A percentile compares a stretch with the other conserved stretches of the same genome.
These are phyloP conservation scores for Corella eumyota DNA, from an alignment of 23 tunicate species.

Conservation along the genomic window DNA sequence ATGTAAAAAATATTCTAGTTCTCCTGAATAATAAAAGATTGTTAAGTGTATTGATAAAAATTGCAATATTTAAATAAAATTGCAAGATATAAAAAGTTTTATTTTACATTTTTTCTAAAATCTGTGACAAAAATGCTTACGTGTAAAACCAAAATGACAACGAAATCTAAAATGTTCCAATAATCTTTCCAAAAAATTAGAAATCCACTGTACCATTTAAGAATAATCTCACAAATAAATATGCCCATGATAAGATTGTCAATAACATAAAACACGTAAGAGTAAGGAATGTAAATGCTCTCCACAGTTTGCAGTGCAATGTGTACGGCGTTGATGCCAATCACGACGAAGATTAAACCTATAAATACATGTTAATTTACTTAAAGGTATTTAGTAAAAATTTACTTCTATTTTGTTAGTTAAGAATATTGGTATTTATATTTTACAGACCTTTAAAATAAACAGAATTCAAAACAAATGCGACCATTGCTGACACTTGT, in stretches of 20 bases:
- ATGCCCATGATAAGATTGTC: constrained; percentile 83
- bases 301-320: constrained; percentile 78
- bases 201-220: constrained; percentile 91
- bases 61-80: background rate
- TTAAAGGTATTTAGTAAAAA: background rate
- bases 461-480: constrained; percentile 34
- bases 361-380: constrained; percentile 2
- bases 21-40: no score
- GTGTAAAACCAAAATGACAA: constrained; percentile 47
- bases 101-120: no score
- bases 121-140: no score
- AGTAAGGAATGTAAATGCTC: constrained; percentile 40
- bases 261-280: constrained; percentile 32
- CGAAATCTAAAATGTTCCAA: constrained; percentile 84
- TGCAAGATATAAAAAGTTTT: no score
- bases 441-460: constrained; percentile 58
- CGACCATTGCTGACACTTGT: constrained; percentile 34
- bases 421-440: no score
- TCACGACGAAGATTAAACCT: constrained; percentile 66
- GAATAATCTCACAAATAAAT: constrained; percentile 65
- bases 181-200: constrained; percentile 85
- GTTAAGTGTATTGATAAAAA: no score
- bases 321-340: constrained; percentile 61
- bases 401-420: no score
- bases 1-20: no score